Base-by-base conservation (phyloP, 2,888 invertebrate species). In the Encarsia formosa region DNA sequence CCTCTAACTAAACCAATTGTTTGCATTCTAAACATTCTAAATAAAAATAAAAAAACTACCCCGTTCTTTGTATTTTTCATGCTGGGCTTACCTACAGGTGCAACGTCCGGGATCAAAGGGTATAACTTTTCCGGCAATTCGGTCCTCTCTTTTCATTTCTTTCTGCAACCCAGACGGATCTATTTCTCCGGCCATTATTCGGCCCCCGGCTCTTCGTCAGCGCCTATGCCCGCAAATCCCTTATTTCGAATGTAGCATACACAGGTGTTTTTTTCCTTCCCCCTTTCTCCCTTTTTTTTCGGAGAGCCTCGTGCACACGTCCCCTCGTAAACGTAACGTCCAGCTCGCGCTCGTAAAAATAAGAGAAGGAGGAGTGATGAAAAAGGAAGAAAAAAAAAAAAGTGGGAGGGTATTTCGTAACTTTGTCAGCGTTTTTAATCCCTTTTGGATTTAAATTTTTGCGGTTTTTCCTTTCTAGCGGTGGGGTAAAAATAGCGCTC, bases 381-480 rank as follows among this genome's bases (percentile, higher is more conserved):
- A n/a, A n/a, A n/a, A n/a, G n/a, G n/a, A n/a, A n/a, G n/a, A n/a
- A 20, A n/a, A 6, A 24, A 24, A 41, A 41, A 26, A 41, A 24
- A 24, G 48, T 24, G 57, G 64, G 64, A 65, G 66, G 61, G 58
- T 65, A 65, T 70, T 70, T 66, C 65, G 68, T 65, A 69, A 69
- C 68, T 69, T 69, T 68, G 66, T 69, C 69, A 69, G 68, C 69
- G 63, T 69, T 69, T 69, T 68, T 66, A 66, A 67, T 66, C 63
- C 62, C 58, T 45, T 43, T 32, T 18, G 32, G 22, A 23, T 47
- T 37, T n/a, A n/a, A n/a, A n/a, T n/a, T n/a, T n/a, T n/a, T n/a
- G n/a, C n/a, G n/a, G n/a, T n/a, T n/a, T n/a, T n/a, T n/a, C n/a
- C n/a, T 16, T 26, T 8, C n/a, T 8, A 13, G 32, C 29, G n/a